phyloP scores from a whole-genome alignment of 2,113 vertebrate species.

The Dermatemys mawii region DNA sequence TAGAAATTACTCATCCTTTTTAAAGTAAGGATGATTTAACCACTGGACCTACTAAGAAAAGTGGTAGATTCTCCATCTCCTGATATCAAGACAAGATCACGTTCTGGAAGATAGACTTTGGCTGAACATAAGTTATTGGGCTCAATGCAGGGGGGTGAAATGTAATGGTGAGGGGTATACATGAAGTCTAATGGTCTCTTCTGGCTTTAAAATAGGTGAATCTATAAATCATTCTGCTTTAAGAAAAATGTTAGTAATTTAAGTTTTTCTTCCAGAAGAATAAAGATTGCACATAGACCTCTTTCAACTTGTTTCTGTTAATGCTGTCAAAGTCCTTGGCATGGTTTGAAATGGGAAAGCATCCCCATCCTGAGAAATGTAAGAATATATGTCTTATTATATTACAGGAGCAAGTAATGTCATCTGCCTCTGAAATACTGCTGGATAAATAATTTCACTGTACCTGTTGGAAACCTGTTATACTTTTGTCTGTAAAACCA shows the following conservation, averaged over 20 bases:
- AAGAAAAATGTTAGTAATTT: not conserved
- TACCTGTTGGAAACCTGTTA: not conserved
- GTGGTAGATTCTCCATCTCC: not conserved
- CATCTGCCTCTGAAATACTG: not conserved
- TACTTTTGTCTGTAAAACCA: not conserved
- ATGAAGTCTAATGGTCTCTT: not conserved
- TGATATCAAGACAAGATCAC: not conserved
- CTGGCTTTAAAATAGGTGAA: not conserved
- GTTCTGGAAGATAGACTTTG: not conserved
- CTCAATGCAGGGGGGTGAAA: constrained; percentile 6
- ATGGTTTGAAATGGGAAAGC: not conserved
- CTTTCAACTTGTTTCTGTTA: not conserved
- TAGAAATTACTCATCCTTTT: not conserved
- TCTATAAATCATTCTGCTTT: not conserved
- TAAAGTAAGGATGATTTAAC: not conserved
- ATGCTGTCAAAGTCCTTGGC: not conserved
- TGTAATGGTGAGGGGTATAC: not conserved
- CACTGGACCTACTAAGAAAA: not conserved
- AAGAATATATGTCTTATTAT: not conserved
- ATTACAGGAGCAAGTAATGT: not conserved
- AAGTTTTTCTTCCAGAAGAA: not conserved
- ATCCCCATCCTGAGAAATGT: not conserved
- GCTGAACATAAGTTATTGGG: not conserved
- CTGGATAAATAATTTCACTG: not conserved
- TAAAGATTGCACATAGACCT: not conserved